phyloP scores from a whole-genome alignment of 2,113 vertebrate species.

The Syrrhaptes paradoxus region DNA sequence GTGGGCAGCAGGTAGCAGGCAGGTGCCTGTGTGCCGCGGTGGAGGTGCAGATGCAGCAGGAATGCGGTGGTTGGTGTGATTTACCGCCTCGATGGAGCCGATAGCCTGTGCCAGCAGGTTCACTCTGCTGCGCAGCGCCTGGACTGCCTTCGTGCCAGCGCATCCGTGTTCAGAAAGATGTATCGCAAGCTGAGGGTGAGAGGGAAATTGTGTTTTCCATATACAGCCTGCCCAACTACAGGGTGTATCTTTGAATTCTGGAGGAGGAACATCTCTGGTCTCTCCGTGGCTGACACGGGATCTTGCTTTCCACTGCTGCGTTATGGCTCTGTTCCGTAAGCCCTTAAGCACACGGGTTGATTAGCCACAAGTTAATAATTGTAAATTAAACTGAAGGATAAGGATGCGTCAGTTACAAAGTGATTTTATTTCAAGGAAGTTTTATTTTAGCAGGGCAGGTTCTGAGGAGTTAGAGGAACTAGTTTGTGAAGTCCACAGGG shows the following conservation, averaged over 20 bases:
- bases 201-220: background rate
- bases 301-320: background rate
- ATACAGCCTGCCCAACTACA: background rate
- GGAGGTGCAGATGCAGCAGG: background rate
- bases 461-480: background rate
- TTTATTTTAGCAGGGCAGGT: background rate
- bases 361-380: background rate
- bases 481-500: background rate
- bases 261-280: background rate
- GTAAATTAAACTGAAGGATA: background rate
- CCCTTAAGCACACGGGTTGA: background rate
- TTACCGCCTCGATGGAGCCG: background rate
- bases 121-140: background rate
- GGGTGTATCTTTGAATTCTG: background rate
- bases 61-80: background rate
- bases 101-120: background rate
- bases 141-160: background rate
- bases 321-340: background rate
- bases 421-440: slow-evolving; percentile 9
- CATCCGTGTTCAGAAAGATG: background rate
- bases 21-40: accelerated
- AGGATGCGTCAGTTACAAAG: background rate
- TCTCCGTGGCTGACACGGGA: background rate
- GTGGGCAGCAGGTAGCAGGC: background rate
- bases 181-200: background rate